These are phyloP conservation scores for Drosophila pseudotakahashii DNA, from an alignment of 2,888 invertebrate species.

Conservation along the genomic window DNA sequence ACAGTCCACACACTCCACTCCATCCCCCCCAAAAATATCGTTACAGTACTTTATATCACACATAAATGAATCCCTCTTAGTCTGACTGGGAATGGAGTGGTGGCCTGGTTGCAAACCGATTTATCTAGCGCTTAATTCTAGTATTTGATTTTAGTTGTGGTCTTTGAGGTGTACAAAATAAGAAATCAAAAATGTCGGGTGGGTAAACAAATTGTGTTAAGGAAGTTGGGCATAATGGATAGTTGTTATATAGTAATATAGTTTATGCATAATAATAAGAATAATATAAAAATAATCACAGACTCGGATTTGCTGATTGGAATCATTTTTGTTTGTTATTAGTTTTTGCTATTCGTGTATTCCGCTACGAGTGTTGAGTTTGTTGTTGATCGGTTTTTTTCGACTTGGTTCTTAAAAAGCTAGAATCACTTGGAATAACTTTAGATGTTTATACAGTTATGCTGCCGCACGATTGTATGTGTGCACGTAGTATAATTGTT, in stretches of 20 bases:
- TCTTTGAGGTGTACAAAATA: constrained; percentile 26
- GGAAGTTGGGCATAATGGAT: constrained; percentile 12
- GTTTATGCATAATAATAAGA: constrained; percentile 47
- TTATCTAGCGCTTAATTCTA: constrained; percentile 18
- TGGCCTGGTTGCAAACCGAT: constrained; percentile 4
- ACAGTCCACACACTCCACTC: not conserved
- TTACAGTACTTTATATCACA: constrained; percentile 20
- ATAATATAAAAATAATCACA: constrained; percentile 68
- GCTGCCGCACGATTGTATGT: constrained; percentile 24
- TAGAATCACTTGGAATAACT: constrained; percentile 43
- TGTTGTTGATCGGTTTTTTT: constrained; percentile 16
- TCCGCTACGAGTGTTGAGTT: constrained; percentile 31
- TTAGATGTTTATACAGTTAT: constrained; percentile 33
- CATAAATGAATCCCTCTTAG: constrained; percentile 6
- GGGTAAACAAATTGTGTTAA: constrained; percentile 20
- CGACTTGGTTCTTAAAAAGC: constrained; percentile 34
- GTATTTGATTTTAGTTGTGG: constrained; percentile 7
- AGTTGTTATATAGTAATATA: constrained; percentile 29
- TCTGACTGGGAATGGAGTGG: constrained; percentile 8
- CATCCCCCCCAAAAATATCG: not conserved
- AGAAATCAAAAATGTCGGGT: constrained; percentile 12
- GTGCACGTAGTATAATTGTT: constrained; percentile 33
- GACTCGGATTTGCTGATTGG: constrained; percentile 68
- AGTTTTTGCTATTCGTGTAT: constrained; percentile 14
- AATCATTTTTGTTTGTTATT: constrained; percentile 26